These are phyloP conservation scores for Okapia johnstoni DNA, from an alignment of 2,113 vertebrate genomes.

Conservation along the genomic window DNA sequence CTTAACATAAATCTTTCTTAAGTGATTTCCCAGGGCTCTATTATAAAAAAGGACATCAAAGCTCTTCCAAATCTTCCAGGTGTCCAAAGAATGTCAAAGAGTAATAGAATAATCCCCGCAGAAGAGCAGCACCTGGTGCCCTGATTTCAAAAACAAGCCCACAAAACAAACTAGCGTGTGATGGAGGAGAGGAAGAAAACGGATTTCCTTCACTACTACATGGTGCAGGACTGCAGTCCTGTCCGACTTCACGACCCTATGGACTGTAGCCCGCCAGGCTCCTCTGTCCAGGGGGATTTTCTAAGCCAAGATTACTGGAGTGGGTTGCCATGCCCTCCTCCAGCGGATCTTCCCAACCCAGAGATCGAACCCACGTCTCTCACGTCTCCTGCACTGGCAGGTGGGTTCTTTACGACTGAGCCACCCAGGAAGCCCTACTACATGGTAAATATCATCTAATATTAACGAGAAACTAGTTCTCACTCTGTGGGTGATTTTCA, in stretches of 20 bases:
- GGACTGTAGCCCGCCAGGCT: not conserved
- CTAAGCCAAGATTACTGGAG: not conserved
- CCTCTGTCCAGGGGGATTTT: not conserved
- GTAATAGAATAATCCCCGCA: not conserved
- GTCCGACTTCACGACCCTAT: not conserved
- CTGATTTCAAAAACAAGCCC: not conserved
- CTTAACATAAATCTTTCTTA: slow-evolving; percentile 64
- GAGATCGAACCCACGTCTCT: not conserved
- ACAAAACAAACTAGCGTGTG: not conserved
- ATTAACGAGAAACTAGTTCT: not conserved
- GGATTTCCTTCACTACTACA: not conserved
- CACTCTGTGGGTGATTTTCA: not conserved
- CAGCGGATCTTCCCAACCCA: not conserved
- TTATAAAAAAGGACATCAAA: slow-evolving; percentile 54
- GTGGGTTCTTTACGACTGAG: not conserved
- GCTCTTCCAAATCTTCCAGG: not conserved
- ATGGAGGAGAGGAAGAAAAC: not conserved
- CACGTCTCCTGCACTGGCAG: not conserved
- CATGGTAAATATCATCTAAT: not conserved
- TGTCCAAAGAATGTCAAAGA: not conserved
- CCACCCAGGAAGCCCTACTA: not conserved
- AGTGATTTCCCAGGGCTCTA: slow-evolving; percentile 66
- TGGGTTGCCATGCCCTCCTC: not conserved
- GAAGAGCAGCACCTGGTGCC: not conserved
- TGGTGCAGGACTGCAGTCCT: not conserved